Base-by-base conservation (phyloP, 2,888 invertebrate species). In the Ellobium chinense region DNA sequence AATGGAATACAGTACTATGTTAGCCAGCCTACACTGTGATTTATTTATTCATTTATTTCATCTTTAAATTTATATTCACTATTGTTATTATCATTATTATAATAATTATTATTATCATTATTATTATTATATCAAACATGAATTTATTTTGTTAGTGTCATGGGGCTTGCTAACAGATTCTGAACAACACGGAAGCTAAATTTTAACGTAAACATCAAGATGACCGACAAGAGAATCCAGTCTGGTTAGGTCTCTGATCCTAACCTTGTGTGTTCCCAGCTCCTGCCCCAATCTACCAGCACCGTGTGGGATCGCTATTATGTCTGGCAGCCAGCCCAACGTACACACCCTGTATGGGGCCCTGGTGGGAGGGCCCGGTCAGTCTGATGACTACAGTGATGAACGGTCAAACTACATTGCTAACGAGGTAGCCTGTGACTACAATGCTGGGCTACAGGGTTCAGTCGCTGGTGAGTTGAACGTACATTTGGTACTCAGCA, bases 391-490 rank as follows among this genome's bases (percentile, higher is more conserved):
- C 24, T 91, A 90, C 80, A 82, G 77, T 5, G 91, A 92, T 80
- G 82, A 83, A 58, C 79, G 92, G 14, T 72, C 83, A 1, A 87
- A 91, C 82, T 91, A 88, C 82, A 84, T 88, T 31, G 86, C 84
- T 54, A 91, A 91, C 77, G 91, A 91, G 79, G 91, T 91, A n/a
- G 89, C 91, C 1, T 86, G 86, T 72, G 90, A 91, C 81, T 92
- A 91, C 82, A 92, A 92, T 76, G 90, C 91, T n/a, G 91, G 90
- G 1, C 91, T 91, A 84, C 90, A 90, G 82, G 85, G 88, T 0
- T 91, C 92, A n/a, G 86, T 91, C 1, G 91, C 92, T 81, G 92
- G 92, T 91, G 12, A 37, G 81, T 62, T n/a, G n/a, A n/a, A n/a
- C 14, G 21, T 18, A 27, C 3, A 24, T 75, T 36, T 37, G 27